Base-by-base conservation (phyloP, 1,140 invertebrate genomes). In the Chymomyza costata region DNA sequence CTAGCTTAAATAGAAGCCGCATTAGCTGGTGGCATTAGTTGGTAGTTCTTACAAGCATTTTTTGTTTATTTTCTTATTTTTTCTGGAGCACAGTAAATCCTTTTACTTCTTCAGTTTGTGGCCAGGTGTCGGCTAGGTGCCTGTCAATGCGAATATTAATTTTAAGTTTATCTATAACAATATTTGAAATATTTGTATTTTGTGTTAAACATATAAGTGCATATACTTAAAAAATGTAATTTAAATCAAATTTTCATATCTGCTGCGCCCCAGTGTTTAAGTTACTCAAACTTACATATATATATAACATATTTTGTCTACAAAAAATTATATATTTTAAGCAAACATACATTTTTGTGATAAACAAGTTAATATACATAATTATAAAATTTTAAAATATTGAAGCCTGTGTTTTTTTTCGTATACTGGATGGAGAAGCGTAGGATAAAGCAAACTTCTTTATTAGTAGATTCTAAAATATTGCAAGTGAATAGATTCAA, bases 331-430 rank as follows among this genome's bases (percentile, higher is more conserved):
- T 17, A 59, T 54, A 59, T 59, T 49, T 38, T 76, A 76, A 80
- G 70, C 30, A 66, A 78, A 60, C 38, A 76, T 78, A 67, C 39
- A 78, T 76, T 78, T 76, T 78, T 76, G 71, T 76, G 71, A 76
- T 76, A 76, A 76, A 76, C 48, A 59, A 66, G 58, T 78, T 71
- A 71, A 78, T 51, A 61, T 57, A 74, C 70, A 47, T 57, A 58
- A 32, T 31, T 35, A 46, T 13, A 46, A 54, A 54, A 63, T 67
- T 68, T 67, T 73, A 64, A 60, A 65, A 67, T 45, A 5, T 8
- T 25, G 21, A 25, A 5, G 21, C 21, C 21, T 25, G 8, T 8
- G 3, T 5, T 25, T 5, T 25, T 25, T 3, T 5, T 25, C n/a
- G n/a, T n/a, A n/a, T n/a, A n/a, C n/a, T n/a, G n/a, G n/a, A n/a